Conservation (phyloP, 2,113 vertebrate species). For the Ptilonorhynchus violaceus region DNA sequence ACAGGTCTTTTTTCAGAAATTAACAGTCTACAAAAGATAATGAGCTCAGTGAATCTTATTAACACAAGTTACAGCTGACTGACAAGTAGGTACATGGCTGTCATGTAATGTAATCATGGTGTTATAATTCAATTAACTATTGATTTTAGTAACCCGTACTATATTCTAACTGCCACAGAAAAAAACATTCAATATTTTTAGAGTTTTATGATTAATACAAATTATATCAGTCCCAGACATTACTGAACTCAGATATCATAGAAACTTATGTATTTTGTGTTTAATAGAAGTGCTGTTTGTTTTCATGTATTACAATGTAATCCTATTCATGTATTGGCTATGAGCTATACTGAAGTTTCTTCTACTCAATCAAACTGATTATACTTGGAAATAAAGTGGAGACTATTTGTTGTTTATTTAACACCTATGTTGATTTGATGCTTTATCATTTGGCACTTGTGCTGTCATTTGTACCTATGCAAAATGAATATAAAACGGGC, state of each 20-base stretch:
- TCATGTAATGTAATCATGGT: slow-evolving; percentile 14
- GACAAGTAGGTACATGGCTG: slow-evolving; percentile 34
- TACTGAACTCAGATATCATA: neutral
- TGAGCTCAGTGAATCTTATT: slow-evolving; percentile 53
- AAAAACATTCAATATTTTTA: neutral
- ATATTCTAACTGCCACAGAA: neutral
- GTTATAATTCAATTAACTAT: slow-evolving; percentile 49
- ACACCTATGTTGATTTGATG: neutral
- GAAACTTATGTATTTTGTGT: neutral
- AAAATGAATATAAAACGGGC: slow-evolving; percentile 17
- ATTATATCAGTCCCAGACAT: neutral
- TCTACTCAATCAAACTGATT: neutral
- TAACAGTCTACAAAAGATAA: slow-evolving; percentile 51
- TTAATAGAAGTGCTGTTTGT: neutral
- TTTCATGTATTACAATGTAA: neutral
- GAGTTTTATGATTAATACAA: neutral
- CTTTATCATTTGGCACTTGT: neutral
- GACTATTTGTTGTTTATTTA: slow-evolving; percentile 7
- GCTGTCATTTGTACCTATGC: neutral
- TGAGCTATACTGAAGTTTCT: neutral
- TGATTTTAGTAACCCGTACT: slow-evolving; percentile 10
- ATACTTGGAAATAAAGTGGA: neutral
- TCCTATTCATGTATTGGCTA: neutral
- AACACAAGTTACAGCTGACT: slow-evolving; percentile 43
- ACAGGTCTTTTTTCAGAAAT: slow-evolving; percentile 25